These are phyloP conservation scores for Lasiurus borealis DNA, from an alignment of 2,113 vertebrate genomes.

Conservation along the genomic window DNA sequence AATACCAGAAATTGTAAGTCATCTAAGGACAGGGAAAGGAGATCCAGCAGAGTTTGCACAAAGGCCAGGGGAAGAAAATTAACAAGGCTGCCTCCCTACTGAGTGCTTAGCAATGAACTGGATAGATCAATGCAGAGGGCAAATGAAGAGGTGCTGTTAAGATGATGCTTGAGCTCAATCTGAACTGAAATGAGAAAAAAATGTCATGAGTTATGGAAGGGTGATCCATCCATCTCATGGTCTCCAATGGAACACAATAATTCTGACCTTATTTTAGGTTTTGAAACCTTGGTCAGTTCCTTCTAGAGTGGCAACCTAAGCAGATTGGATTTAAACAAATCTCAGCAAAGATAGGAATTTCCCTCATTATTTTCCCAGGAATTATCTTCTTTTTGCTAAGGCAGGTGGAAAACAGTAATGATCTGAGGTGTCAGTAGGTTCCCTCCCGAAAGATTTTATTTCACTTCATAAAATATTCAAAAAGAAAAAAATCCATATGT, in stretches of 20 bases:
- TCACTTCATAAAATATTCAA: conserved; percentile 65
- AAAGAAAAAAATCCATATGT: not conserved
- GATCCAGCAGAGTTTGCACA: not conserved
- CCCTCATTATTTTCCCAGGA: not conserved
- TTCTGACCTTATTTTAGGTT: not conserved
- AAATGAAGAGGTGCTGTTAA: not conserved
- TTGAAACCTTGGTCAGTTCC: not conserved
- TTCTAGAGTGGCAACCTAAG: not conserved
- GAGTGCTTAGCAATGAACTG: not conserved
- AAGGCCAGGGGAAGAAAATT: not conserved
- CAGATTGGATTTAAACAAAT: not conserved
- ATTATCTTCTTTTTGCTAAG: conserved; percentile 43
- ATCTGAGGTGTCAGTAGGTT: conserved; percentile 53
- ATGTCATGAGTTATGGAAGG: conserved; percentile 70
- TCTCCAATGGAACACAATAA: conserved; percentile 18
- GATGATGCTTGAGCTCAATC: conserved; percentile 60
- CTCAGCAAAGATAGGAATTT: conserved; percentile 22
- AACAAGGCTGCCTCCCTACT: conserved; percentile 8
- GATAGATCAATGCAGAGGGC: not conserved
- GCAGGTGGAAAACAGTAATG: not conserved
- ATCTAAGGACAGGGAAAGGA: not conserved
- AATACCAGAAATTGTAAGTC: not conserved
- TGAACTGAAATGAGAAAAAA: conserved; percentile 75
- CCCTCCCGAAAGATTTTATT: conserved; percentile 59
- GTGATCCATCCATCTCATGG: not conserved